A percentile compares a stretch with the other conserved stretches of the same genome.
Evolutionary conservation across 2,113 vertebrate species (phyloP).

Genomic region (Echinops telfairi): DNA sequence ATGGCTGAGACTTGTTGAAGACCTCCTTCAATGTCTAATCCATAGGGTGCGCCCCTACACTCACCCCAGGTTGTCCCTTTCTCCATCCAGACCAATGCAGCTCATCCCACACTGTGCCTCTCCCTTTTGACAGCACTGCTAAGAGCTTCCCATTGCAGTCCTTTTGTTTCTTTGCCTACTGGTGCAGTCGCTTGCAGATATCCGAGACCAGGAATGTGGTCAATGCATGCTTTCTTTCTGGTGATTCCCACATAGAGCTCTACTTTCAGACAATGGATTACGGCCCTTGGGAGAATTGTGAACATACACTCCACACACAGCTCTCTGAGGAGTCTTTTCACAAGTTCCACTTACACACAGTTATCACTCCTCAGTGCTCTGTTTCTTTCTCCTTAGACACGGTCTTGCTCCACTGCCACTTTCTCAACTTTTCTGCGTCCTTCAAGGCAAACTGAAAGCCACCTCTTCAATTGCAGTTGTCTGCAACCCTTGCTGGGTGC

Average conservation of each 20-base stretch:
- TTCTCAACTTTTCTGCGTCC: background rate
- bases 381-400: background rate
- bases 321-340: background rate
- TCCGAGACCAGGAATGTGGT: background rate
- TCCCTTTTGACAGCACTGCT: background rate
- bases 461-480: background rate
- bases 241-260: background rate
- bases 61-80: background rate
- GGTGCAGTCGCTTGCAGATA: background rate
- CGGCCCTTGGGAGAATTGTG: background rate
- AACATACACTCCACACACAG: background rate
- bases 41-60: background rate
- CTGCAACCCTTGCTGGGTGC: background rate
- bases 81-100: background rate
- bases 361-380: background rate
- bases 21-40: background rate
- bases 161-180: background rate
- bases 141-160: background rate
- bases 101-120: background rate
- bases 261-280: background rate
- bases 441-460: background rate
- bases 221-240: background rate
- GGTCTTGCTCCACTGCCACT: background rate
- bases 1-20: background rate
- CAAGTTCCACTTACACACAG: background rate